Conservation (phyloP, 1,140 invertebrate genomes). For the Megathymus violae region DNA sequence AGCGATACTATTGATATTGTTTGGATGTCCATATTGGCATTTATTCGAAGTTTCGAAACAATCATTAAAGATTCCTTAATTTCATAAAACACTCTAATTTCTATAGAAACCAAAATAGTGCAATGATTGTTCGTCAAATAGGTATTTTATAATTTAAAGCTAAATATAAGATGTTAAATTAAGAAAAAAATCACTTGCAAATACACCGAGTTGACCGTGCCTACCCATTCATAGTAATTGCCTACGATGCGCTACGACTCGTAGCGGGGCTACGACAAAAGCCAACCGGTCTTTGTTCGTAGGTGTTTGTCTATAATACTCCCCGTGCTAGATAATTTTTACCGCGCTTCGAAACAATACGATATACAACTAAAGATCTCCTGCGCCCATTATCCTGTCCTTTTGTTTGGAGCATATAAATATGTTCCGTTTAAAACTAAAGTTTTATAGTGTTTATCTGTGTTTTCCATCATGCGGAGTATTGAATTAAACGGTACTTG, state of each 20-base stretch:
- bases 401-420: conserved; percentile 23
- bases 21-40: no score
- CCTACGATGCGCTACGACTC: conserved; percentile 29
- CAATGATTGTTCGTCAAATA: no score
- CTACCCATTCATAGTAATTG: conserved; percentile 21
- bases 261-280: conserved; percentile 32
- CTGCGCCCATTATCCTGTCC: conserved; percentile 25
- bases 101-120: no score
- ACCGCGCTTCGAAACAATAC: conserved; percentile 33
- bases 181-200: not conserved
- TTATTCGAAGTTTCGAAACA: no score
- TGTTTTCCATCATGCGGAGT: conserved; percentile 5
- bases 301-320: conserved; percentile 34
- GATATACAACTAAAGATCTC: conserved; percentile 30
- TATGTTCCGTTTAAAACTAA: no score
- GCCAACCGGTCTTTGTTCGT: conserved; percentile 9
- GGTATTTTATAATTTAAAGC: no score
- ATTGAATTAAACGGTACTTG: not conserved
- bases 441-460: conserved; percentile 18
- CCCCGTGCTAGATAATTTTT: conserved; percentile 34
- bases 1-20: no score
- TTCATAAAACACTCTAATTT: no score
- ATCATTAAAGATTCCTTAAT: no score
- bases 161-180: not conserved
- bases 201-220: conserved; percentile 9